Evolutionary conservation across 2,113 vertebrate species (phyloP).

Genomic region (Coregonus clupeaformis): DNA sequence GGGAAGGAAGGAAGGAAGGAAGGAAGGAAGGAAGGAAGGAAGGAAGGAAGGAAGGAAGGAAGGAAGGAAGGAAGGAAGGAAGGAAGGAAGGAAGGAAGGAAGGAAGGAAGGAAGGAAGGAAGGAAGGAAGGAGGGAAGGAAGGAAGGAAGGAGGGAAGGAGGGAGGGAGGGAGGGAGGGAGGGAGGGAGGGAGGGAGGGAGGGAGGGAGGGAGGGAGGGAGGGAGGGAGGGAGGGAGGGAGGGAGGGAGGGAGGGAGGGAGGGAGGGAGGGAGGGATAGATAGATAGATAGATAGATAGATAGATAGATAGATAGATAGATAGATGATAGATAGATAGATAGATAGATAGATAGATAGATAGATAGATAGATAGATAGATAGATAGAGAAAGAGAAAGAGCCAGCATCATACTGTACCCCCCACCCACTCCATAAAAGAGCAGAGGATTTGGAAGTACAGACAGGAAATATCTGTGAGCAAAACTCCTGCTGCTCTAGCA

Average conservation of each 20-base stretch:
- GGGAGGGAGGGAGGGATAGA: not conserved
- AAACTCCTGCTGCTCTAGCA: constrained; percentile 29
- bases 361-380: no score
- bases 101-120: no score
- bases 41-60: not conserved
- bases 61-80: no score
- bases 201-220: no score
- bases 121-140: no score
- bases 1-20: not conserved
- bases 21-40: not conserved
- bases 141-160: no score
- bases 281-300: not conserved
- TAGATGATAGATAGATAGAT: no score
- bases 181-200: no score
- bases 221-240: no score
- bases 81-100: no score
- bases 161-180: no score
- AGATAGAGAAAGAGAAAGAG: not conserved
- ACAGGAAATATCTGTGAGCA: constrained; percentile 47
- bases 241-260: not conserved
- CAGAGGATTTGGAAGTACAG: constrained; percentile 28
- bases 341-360: no score
- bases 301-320: not conserved
- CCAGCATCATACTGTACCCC: not conserved
- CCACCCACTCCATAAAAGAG: constrained; percentile 5